These are phyloP conservation scores for Eulemur rufifrons DNA, from an alignment of 2,113 vertebrate genomes.

Conservation along the genomic window DNA sequence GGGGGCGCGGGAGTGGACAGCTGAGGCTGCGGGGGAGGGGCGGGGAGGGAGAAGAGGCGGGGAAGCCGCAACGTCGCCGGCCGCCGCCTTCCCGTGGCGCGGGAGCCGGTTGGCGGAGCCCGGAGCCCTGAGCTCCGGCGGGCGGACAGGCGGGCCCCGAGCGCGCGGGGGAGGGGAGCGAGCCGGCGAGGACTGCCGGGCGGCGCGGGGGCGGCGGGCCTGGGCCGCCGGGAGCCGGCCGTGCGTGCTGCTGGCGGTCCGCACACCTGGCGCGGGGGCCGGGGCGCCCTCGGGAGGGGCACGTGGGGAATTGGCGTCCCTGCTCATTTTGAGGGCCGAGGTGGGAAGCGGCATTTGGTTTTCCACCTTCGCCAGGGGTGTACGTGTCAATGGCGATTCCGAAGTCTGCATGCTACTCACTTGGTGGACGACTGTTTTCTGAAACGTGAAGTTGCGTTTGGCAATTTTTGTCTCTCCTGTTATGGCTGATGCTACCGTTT, in stretches of 20 bases:
- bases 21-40: slow-evolving; percentile 52
- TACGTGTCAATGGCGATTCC: neutral
- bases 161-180: neutral
- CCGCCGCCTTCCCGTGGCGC: neutral
- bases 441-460: slow-evolving; percentile 44
- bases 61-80: slow-evolving; percentile 25
- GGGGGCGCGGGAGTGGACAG: slow-evolving; percentile 26
- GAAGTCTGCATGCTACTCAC: neutral
- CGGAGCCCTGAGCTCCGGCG: neutral
- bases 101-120: slow-evolving; percentile 26
- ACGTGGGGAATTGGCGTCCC: neutral
- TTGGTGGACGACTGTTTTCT: neutral
- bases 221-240: neutral
- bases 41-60: neutral
- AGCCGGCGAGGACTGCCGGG: neutral
- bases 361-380: neutral
- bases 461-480: neutral
- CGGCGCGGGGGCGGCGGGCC: neutral
- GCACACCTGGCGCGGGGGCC: slow-evolving; percentile 47
- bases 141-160: neutral
- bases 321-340: neutral
- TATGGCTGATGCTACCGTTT: neutral
- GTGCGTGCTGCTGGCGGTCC: neutral
- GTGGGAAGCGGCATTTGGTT: neutral
- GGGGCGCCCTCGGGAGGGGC: neutral